A percentile compares a stretch with the other conserved stretches of the same genome.
Conservation (phyloP, 2,888 invertebrate genomes). For the Bhutanitis thaidina region DNA sequence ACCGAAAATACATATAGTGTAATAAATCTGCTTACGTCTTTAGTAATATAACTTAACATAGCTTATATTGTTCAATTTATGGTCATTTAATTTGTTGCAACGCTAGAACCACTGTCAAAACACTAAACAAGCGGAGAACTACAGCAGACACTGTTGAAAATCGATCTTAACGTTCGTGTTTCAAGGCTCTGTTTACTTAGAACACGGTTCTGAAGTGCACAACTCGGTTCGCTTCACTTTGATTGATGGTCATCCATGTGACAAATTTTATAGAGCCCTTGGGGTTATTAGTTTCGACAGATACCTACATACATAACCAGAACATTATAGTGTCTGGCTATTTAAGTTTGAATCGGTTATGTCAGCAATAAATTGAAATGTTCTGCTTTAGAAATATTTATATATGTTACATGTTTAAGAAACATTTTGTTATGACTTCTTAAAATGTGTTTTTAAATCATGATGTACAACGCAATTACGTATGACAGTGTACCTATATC, state of each 20-base stretch:
- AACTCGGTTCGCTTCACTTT: constrained; percentile 39
- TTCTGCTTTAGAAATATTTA: background rate
- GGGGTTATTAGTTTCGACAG: constrained; percentile 35
- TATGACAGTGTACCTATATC: no score
- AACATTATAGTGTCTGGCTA: constrained; percentile 19
- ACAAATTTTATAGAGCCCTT: constrained; percentile 43
- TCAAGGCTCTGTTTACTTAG: constrained; percentile 11
- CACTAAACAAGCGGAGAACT: background rate
- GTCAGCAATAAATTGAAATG: background rate
- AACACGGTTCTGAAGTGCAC: constrained; percentile 22
- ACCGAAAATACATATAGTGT: no score
- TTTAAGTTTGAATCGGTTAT: constrained; percentile 15
- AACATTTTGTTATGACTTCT: no score
- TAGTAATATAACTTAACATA: no score
- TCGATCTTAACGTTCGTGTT: constrained; percentile 1
- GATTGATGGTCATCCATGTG: constrained; percentile 42
- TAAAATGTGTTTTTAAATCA: no score
- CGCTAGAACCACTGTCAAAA: constrained; percentile 1
- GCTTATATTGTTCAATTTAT: background rate
- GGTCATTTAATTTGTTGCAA: background rate
- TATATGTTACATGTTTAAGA: no score
- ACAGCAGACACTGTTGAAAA: constrained; percentile 4
- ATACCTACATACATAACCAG: constrained; percentile 21
- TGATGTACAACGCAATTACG: no score
- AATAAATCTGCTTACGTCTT: no score